Percentiles rank a stretch among this genome's conserved stretches.
Evolutionary conservation across 2,888 invertebrate genomes (phyloP).

Genomic region (Dryocosmus kuriphilus): DNA sequence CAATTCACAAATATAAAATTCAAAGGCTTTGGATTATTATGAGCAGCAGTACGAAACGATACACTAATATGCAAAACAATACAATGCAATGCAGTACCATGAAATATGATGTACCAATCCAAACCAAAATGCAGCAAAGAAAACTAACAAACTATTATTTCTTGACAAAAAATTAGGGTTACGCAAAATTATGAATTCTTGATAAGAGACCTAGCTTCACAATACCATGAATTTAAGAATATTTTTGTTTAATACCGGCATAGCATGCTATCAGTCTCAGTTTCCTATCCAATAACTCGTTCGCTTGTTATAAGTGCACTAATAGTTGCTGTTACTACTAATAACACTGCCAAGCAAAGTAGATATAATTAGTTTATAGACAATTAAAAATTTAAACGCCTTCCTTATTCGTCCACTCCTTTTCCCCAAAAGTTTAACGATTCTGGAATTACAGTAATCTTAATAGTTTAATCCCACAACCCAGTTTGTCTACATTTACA

Average conservation of each 20-base stretch:
- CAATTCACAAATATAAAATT: not conserved
- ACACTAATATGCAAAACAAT: not conserved
- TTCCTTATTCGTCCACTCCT: not conserved
- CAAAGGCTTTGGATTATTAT: not conserved
- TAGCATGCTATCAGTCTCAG: not conserved
- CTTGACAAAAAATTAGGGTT: not conserved
- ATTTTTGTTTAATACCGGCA: not conserved
- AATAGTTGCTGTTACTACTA: not conserved
- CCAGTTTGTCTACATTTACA: not conserved
- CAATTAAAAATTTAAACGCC: not conserved
- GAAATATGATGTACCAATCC: too few species aligned
- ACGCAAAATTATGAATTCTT: not conserved
- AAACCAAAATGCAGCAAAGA: too few species aligned
- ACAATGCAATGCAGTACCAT: too few species aligned
- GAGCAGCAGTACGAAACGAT: not conserved
- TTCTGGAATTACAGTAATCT: not conserved
- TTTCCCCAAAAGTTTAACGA: not conserved
- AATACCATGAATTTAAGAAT: too few species aligned
- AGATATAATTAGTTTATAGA: not conserved
- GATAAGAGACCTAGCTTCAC: not conserved
- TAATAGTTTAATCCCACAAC: not conserved
- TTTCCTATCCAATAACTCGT: not conserved
- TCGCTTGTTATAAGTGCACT: not conserved
- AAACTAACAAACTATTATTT: too few species aligned
- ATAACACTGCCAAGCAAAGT: not conserved